A percentile compares a stretch with the other conserved stretches of the same genome.
Evolutionary conservation across 2,797 vertebrate genomes (phyloP).

Genomic region (Alauda arvensis): DNA sequence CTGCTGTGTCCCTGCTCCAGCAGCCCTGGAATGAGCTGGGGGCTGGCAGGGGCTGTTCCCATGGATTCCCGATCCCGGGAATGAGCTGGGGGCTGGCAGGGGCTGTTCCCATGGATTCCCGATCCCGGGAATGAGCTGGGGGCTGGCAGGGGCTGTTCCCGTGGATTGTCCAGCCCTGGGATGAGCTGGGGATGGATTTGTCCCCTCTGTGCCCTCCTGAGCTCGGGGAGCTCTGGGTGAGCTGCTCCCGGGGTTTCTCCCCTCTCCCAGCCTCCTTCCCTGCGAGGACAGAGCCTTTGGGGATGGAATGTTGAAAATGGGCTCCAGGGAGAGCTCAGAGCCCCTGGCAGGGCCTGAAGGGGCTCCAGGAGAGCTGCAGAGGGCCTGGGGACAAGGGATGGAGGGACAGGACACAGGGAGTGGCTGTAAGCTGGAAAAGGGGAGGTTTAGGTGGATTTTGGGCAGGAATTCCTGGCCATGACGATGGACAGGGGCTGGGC

Average conservation of each 20-base stretch:
- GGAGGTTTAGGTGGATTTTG: fast-evolving
- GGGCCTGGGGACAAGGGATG: neutral
- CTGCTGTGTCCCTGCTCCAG: neutral
- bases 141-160: too few relatives aligned
- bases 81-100: neutral
- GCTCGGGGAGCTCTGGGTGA: neutral
- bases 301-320: neutral
- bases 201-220: neutral
- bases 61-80: fast-evolving
- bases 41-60: neutral
- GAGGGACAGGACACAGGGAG: neutral
- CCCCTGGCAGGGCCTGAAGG: neutral
- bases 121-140: neutral
- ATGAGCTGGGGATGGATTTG: too few relatives aligned
- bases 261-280: neutral
- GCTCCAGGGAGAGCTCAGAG: neutral
- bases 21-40: neutral
- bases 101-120: too few relatives aligned
- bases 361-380: neutral
- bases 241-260: neutral
- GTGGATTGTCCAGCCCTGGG: too few relatives aligned
- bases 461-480: neutral
- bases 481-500: too few relatives aligned
- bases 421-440: fast-evolving
- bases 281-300: neutral